Conservation (phyloP, 2,888 invertebrate species). For the Apoderus coryli region DNA sequence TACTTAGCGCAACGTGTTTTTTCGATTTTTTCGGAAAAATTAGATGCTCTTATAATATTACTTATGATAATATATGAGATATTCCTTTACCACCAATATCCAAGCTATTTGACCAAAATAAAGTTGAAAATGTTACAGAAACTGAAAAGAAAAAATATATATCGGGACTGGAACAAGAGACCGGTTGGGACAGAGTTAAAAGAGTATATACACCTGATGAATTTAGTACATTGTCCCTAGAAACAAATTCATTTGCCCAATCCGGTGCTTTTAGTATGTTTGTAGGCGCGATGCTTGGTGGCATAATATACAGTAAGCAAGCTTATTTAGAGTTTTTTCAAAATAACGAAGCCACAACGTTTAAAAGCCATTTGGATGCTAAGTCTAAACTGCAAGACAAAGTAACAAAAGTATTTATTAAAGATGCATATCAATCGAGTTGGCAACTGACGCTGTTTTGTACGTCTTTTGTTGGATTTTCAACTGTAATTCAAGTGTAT, state of each 20-base stretch:
- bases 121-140: too few species aligned
- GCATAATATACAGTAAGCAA: conserved; percentile 41
- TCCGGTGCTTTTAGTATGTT: conserved; percentile 43
- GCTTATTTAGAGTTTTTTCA: conserved; percentile 54
- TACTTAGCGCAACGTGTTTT: too few species aligned
- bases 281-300: conserved; percentile 50
- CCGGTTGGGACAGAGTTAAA: conserved; percentile 38
- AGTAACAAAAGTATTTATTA: conserved; percentile 52
- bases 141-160: too few species aligned
- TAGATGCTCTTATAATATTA: too few species aligned
- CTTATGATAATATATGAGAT: too few species aligned
- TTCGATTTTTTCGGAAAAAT: too few species aligned
- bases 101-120: too few species aligned
- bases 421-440: conserved; percentile 56
- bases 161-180: too few species aligned
- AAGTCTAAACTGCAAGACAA: conserved; percentile 58
- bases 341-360: conserved; percentile 59
- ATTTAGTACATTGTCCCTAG: conserved; percentile 44
- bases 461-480: conserved; percentile 45
- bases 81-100: too few species aligned
- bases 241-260: conserved; percentile 46
- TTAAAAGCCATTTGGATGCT: conserved; percentile 48
- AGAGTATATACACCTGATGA: too few species aligned
- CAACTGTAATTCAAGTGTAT: conserved; percentile 51
- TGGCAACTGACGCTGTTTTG: conserved; percentile 54